Conservation (phyloP, 2,888 invertebrate genomes). For the Folsomia manolachei region DNA sequence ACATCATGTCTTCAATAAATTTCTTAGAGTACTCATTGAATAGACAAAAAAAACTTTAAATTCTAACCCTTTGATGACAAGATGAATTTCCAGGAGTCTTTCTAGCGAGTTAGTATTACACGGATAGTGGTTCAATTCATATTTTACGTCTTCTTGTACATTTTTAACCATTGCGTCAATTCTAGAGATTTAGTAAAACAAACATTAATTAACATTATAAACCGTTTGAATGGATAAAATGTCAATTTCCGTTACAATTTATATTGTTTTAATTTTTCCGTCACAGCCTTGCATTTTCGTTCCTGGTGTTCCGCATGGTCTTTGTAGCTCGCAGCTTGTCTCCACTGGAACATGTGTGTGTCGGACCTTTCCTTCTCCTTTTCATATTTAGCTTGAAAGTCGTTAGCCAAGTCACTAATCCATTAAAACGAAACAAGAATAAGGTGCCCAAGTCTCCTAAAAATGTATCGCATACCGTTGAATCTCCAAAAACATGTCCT, state of each 20-base stretch:
- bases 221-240: not conserved
- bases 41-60: too few relatives aligned
- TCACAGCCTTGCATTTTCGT: not conserved
- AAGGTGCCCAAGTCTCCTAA: not conserved
- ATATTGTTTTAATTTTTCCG: conserved; percentile 25
- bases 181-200: conserved; percentile 11
- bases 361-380: conserved; percentile 26
- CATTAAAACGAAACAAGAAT: not conserved
- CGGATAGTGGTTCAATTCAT: conserved; percentile 19
- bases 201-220: not conserved
- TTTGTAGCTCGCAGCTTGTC: conserved; percentile 37
- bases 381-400: not conserved
- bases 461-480: not conserved
- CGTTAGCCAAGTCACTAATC: conserved; percentile 18
- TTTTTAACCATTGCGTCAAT: conserved; percentile 30
- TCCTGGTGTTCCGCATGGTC: conserved; percentile 22
- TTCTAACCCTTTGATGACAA: conserved; percentile 27
- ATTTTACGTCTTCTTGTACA: conserved; percentile 17
- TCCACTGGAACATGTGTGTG: conserved; percentile 32
- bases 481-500: not conserved
- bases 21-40: too few relatives aligned
- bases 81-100: conserved; percentile 26
- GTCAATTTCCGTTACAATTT: conserved; percentile 7
- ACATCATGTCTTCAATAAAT: too few relatives aligned
- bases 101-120: conserved; percentile 25